These are phyloP conservation scores for Aspidapion aeneum DNA, from an alignment of 2,888 invertebrate genomes.

Conservation along the genomic window DNA sequence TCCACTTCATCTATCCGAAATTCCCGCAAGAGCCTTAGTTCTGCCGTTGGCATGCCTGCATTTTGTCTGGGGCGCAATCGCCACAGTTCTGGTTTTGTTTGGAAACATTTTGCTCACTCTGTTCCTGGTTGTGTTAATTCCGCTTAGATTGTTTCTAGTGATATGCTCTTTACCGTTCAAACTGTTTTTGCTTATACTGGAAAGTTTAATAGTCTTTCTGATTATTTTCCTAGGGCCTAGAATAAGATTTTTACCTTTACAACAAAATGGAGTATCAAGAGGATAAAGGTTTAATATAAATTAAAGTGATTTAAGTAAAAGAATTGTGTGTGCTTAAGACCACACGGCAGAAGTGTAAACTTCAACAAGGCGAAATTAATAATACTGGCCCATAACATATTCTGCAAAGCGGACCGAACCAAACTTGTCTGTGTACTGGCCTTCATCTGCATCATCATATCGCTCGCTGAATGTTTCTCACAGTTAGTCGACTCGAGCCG, in stretches of 20 bases:
- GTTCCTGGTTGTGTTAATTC: neutral
- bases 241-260: neutral
- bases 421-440: too few species aligned
- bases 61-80: neutral
- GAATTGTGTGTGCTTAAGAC: too few species aligned
- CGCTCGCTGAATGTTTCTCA: too few species aligned
- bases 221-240: neutral
- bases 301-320: too few species aligned
- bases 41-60: neutral
- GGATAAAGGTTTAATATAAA: too few species aligned
- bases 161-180: neutral
- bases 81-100: neutral
- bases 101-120: neutral
- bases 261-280: too few species aligned
- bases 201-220: neutral
- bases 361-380: too few species aligned
- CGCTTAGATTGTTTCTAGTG: neutral
- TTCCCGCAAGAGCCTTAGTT: neutral
- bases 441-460: too few species aligned
- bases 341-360: too few species aligned
- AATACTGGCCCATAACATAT: too few species aligned
- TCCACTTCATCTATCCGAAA: neutral
- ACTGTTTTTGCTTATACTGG: neutral
- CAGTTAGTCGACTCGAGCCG: too few species aligned
- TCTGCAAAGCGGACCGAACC: too few species aligned